Base-by-base conservation (phyloP, 2,888 invertebrate genomes). In the Xylota segnis region DNA sequence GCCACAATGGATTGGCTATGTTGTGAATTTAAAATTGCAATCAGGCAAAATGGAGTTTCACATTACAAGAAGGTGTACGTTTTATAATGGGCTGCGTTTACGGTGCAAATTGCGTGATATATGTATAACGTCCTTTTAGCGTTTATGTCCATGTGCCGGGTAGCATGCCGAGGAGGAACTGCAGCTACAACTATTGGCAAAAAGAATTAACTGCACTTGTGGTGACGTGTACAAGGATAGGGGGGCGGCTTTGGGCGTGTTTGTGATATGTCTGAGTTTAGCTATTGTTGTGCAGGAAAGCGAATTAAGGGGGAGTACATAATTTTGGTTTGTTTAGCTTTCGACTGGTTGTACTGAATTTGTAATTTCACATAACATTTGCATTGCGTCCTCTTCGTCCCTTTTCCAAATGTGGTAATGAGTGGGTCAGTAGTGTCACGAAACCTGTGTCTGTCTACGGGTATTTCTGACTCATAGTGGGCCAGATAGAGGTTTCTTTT, bases 11-110 rank as follows among this genome's bases (percentile, higher is more conserved):
- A 66, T 54, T 27, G 43, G 65, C 54, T 66, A 63, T 63, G 81
- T 72, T 72, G 59, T 72, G 76, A 72, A 77, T 86, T 82, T 82
- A 77, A 86, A 86, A 82, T 86, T 77, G 76, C 86, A 86, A 76
- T 86, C 86, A 82, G 71, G 71, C 50, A 40, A 68, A 86, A 76
- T 86, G 61, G 66, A 76, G 68, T 45, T 77, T 68, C 72, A 59
- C 59, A 58, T 81, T 81, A 72, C 71, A 81, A 63, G 76, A 77
- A 77, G 43, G 71, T 61, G 58, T 59, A 61, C 59, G 58, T 40
- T 47, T 84, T 54, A 84, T 76, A 75, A 84, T 75, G 54, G 65
- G 75, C 29, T 79, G 71, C 54, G 76, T 84, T 86, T 82, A 68
- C 66, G 63, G 76, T 72, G 61, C 66, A 76, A 86, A 82, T 86